Conservation (phyloP, 2,113 vertebrate genomes). For the Oreocharis arfaki region DNA sequence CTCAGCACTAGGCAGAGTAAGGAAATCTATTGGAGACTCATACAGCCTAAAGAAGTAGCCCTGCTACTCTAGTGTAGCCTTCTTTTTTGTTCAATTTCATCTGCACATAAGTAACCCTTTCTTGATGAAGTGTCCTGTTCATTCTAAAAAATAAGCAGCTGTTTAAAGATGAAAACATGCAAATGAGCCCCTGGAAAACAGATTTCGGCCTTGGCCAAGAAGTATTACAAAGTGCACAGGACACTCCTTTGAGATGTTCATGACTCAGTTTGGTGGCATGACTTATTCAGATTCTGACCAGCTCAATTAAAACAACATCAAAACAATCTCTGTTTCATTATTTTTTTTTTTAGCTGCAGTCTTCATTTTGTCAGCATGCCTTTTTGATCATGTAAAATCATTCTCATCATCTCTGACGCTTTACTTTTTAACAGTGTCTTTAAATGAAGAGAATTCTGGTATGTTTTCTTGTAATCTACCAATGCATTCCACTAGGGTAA, state of each 20-base stretch:
- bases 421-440: background rate
- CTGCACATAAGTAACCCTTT: background rate
- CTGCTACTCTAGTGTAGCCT: accelerated
- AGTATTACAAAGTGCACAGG: background rate
- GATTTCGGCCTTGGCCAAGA: background rate
- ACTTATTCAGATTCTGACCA: background rate
- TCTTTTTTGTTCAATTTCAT: background rate
- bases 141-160: background rate
- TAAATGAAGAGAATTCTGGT: background rate
- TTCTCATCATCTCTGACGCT: background rate
- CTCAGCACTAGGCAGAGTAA: background rate
- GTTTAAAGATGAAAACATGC: background rate
- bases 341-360: background rate
- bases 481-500: background rate
- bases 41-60: background rate
- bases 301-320: background rate
- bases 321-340: background rate
- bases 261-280: background rate
- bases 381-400: background rate
- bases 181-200: background rate
- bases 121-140: background rate
- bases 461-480: background rate
- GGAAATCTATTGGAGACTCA: background rate
- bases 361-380: background rate
- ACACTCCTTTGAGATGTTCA: background rate